Conservation (phyloP, 2,113 vertebrate species). For the Toxotes jaculatrix region DNA sequence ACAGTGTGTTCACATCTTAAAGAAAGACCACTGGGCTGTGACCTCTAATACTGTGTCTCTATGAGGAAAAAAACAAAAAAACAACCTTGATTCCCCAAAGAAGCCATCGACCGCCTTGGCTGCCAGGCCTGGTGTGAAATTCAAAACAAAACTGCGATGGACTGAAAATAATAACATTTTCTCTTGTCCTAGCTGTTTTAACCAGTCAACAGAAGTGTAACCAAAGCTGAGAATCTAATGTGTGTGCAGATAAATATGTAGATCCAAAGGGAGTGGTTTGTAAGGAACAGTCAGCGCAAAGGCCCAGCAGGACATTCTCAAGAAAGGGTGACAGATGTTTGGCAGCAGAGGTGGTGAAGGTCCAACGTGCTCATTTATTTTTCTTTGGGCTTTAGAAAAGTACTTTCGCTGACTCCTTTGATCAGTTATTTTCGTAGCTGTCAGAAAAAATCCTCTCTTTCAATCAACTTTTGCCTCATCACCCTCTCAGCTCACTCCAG, state of each 20-base stretch:
- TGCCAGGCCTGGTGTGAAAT: conserved; percentile 14
- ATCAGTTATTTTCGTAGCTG: conserved; percentile 21
- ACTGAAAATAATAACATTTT: conserved; percentile 5
- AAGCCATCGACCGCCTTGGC: background rate
- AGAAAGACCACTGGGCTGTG: conserved; percentile 6
- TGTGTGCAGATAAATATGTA: too few species aligned
- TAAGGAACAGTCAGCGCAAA: background rate
- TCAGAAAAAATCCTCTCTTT: background rate
- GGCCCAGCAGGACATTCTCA: too few species aligned
- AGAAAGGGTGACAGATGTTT: background rate
- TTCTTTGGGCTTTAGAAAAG: background rate
- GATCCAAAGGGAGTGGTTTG: background rate
- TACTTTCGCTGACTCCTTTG: background rate
- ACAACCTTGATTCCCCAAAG: conserved; percentile 6
- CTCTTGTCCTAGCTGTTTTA: background rate
- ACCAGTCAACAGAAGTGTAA: background rate
- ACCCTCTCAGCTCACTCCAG: background rate
- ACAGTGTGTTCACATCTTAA: conserved; percentile 4
- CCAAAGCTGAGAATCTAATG: background rate
- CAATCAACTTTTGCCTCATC: background rate
- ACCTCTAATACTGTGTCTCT: conserved; percentile 5
- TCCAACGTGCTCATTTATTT: background rate
- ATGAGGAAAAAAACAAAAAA: too few species aligned
- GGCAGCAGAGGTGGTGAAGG: background rate
- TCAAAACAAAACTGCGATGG: background rate